A percentile compares a stretch with the other conserved stretches of the same genome.
Evolutionary conservation across 1,140 invertebrate genomes (phyloP).

Genomic region (Hesperophylax magnus): DNA sequence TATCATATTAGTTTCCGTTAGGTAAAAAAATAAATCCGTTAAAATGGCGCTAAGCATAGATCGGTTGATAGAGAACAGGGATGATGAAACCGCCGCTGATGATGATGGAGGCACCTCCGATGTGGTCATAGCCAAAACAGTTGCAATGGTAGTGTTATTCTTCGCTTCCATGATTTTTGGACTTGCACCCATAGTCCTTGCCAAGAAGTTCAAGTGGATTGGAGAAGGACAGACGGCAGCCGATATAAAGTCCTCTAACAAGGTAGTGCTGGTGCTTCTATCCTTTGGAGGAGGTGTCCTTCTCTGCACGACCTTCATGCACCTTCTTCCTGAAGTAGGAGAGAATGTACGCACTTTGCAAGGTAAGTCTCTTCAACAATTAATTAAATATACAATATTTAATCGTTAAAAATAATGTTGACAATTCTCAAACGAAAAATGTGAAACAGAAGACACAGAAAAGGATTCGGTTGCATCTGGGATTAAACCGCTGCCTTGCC

Average conservation of each 20-base stretch:
- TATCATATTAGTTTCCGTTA: too few relatives aligned
- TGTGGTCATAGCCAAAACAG: conserved; percentile 76
- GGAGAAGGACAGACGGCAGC: conserved; percentile 59
- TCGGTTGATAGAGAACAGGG: conserved; percentile 2
- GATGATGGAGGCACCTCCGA: conserved; percentile 63
- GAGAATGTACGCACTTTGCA: conserved; percentile 76
- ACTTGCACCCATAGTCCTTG: conserved; percentile 77
- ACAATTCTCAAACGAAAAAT: too few relatives aligned
- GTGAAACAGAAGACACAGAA: too few relatives aligned
- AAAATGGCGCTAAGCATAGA: conserved; percentile 27
- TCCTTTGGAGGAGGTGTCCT: conserved; percentile 94
- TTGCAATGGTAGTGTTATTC: conserved; percentile 82
- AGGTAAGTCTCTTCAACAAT: conserved; percentile 59
- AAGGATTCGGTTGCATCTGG: too few relatives aligned
- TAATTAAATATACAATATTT: not conserved
- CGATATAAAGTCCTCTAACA: conserved; percentile 67
- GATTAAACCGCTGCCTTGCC: too few relatives aligned
- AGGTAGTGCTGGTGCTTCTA: conserved; percentile 71
- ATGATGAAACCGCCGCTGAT: conserved; percentile 32
- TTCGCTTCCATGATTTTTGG: conserved; percentile 80
- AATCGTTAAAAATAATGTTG: too few relatives aligned
- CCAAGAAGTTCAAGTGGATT: conserved; percentile 76
- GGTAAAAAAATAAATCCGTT: not conserved
- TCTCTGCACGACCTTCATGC: conserved; percentile 90
- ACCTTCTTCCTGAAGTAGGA: conserved; percentile 90